These are phyloP conservation scores for Nyctereutes procyonoides DNA, from an alignment of 2,113 vertebrate genomes.

Conservation along the genomic window DNA sequence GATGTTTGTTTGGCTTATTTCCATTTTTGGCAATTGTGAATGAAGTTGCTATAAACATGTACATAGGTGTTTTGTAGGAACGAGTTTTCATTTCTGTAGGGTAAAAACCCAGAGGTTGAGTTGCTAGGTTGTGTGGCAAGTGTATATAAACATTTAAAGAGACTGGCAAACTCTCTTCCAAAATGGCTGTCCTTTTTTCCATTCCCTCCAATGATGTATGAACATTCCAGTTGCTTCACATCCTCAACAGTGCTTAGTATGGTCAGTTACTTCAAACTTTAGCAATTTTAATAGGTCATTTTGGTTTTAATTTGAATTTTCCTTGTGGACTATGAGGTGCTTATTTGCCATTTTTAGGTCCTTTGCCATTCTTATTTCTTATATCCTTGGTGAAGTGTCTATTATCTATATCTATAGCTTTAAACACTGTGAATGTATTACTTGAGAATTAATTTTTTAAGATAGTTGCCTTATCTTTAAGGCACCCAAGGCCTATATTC, in stretches of 20 bases:
- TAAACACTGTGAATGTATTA: background rate
- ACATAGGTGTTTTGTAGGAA: background rate
- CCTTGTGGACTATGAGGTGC: too few species aligned
- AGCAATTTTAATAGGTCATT: background rate
- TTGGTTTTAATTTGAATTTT: background rate
- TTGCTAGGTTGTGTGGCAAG: background rate
- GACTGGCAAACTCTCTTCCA: background rate
- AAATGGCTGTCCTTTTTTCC: background rate
- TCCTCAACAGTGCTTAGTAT: background rate
- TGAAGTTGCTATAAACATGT: background rate
- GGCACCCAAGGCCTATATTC: background rate
- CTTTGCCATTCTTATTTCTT: background rate
- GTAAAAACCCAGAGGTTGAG: background rate
- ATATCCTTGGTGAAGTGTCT: background rate
- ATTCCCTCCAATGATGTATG: rapidly evolving
- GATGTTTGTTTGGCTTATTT: background rate
- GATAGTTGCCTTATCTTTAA: background rate
- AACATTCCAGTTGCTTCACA: background rate
- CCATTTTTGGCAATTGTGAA: background rate
- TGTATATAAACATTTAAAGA: background rate
- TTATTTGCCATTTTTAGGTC: background rate
- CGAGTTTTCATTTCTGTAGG: background rate
- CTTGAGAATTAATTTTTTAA: constrained; percentile 21
- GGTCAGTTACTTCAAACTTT: background rate
- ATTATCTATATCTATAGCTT: background rate